Evolutionary conservation across 2,888 invertebrate genomes (phyloP), one percentile per base, ranked within the genome.

Genomic region (Furcula furcula): DNA sequence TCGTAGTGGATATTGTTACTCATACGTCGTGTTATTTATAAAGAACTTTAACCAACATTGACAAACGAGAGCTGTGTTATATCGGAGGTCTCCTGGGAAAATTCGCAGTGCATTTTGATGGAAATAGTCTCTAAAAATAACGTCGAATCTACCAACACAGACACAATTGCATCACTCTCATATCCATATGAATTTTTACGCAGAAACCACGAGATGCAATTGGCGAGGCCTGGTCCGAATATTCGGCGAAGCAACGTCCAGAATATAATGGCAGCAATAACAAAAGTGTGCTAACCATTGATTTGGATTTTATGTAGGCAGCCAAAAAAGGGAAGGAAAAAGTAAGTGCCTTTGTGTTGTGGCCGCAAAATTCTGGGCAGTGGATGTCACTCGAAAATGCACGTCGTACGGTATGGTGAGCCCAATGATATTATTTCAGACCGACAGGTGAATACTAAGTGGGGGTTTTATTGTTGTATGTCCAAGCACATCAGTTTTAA

Each of bases 261-360:
- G 71, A 68, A 72, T 69, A 78, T 82, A 81, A 81, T 80, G 64
- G 81, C 63, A 66, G 76, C 78, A 76, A 82, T 81, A 81, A 84
- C 79, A 86, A 83, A 86, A 85, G 83, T 84, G 77, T 60, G 68
- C 79, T 82, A 73, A 84, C 87, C 87, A 86, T 86, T 86, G 87
- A 87, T 87, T 87, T 82, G 76, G 77, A 78, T 81, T 85, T 76
- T 66, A 71, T 68, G 78, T 75, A 71, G 71, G 65, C 60, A 58
- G 55, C 54, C 28, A 11, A 28, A 28, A 25, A 28, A 7, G 18
- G 2, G 11, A 9, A 65, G 76, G 83, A 85, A 82, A 56, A 81
- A 81, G 71, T 59, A 68, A 79, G 60, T 58, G 64, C 78, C 65
- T 79, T 84, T 87, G 80, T 84, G 68, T 69, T 67, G 67, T 67